A percentile compares a stretch with the other conserved stretches of the same genome.
phyloP scores from a whole-genome alignment of 2,797 vertebrate genomes.

The Catamblyrhynchus diadema region DNA sequence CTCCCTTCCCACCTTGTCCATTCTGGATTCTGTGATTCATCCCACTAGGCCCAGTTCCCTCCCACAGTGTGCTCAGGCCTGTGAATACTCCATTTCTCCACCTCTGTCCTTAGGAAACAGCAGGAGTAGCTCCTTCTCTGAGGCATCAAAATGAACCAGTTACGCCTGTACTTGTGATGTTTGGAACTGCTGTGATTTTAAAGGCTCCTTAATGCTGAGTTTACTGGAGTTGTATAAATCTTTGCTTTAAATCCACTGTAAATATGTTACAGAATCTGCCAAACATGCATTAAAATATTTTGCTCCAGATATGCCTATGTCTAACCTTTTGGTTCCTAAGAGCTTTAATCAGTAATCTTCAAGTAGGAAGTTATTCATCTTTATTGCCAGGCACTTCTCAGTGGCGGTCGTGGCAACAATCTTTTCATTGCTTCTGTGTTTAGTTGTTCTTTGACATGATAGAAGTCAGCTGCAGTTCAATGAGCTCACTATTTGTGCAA shows the following conservation, averaged over 20 bases:
- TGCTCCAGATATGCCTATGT: constrained; percentile 74
- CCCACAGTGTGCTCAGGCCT: background rate
- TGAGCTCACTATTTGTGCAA: constrained; percentile 81
- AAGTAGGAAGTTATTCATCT: constrained; percentile 95
- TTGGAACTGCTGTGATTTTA: constrained; percentile 44
- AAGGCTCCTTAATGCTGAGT: constrained; percentile 64
- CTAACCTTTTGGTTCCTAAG: constrained; percentile 78
- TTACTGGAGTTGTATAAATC: constrained; percentile 71
- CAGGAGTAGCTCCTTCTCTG: background rate
- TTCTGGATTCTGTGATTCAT: background rate
- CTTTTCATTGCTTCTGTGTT: constrained; percentile 82
- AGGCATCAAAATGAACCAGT: background rate
- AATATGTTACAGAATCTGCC: constrained; percentile 72
- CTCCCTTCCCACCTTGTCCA: background rate
- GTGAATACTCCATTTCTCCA: background rate
- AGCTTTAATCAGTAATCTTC: constrained; percentile 81
- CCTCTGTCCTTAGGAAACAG: background rate
- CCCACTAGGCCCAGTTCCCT: background rate
- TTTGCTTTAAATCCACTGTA: constrained; percentile 74
- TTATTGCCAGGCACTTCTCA: constrained; percentile 88
- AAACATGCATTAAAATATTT: constrained; percentile 76
- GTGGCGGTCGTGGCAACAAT: constrained; percentile 86
- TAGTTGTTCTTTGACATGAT: constrained; percentile 85
- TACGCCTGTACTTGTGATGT: constrained; percentile 9
- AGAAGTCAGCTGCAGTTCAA: constrained; percentile 87